A percentile compares a stretch with the other conserved stretches of the same genome.
These are phyloP conservation scores for Myiothlypis chrysogaster DNA, from an alignment of 2,797 vertebrate species.

Conservation along the genomic window DNA sequence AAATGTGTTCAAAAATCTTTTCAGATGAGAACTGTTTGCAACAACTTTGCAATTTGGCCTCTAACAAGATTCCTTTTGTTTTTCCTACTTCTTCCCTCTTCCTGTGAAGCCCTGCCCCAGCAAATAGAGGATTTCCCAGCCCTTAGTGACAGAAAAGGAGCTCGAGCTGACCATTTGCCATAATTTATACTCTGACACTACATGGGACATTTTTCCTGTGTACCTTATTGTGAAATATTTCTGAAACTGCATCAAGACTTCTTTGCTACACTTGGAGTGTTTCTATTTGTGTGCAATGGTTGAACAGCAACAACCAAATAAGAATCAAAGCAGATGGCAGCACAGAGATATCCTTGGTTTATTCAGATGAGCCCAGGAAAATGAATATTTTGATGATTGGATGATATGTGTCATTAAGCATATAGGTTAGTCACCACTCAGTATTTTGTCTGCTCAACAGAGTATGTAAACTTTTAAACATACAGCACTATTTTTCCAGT, in stretches of 20 bases:
- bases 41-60: not conserved
- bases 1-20: not conserved
- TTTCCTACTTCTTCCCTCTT: not conserved
- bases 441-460: slow-evolving; percentile 35
- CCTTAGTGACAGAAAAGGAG: not conserved
- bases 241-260: not conserved
- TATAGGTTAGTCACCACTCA: slow-evolving; percentile 9
- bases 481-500: not conserved
- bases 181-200: not conserved
- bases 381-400: slow-evolving; percentile 9
- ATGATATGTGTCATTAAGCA: slow-evolving; percentile 19
- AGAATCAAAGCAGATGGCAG: slow-evolving; percentile 22
- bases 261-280: not conserved
- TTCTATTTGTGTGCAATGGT: not conserved
- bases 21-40: not conserved
- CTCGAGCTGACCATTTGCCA: not conserved
- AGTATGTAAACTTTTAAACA: not conserved
- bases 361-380: slow-evolving; percentile 26
- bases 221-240: not conserved
- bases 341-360: slow-evolving; percentile 7
- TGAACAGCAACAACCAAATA: slow-evolving; percentile 38
- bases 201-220: not conserved
- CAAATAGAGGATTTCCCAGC: not conserved
- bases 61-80: not conserved
- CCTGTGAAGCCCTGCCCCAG: not conserved